phyloP scores from a whole-genome alignment of 2,113 vertebrate genomes.

The Alces alces region DNA sequence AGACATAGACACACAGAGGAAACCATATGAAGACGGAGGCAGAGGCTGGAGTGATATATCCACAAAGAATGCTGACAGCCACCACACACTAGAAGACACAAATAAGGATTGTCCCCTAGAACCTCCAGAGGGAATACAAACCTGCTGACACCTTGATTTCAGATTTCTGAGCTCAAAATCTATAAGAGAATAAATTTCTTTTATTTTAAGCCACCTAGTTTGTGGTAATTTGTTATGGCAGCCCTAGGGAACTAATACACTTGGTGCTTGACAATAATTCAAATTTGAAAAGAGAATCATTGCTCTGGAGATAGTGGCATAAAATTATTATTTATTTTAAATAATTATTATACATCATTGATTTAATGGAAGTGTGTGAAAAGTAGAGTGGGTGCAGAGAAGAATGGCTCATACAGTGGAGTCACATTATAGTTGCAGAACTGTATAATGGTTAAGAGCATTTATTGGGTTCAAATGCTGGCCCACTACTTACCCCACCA shows the following conservation, averaged over 20 bases:
- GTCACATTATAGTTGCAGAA: neutral
- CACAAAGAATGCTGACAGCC: neutral
- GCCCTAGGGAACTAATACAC: neutral
- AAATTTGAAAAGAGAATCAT: neutral
- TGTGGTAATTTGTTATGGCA: neutral
- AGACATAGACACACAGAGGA: neutral
- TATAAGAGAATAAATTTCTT: neutral
- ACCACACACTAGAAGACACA: neutral
- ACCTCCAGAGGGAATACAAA: neutral
- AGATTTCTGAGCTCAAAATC: neutral
- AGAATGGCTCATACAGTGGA: neutral
- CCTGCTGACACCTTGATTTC: neutral
- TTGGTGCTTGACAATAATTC: neutral
- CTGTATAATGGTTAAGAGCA: neutral
- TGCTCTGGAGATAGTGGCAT: neutral
- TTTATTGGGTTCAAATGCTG: neutral
- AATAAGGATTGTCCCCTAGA: neutral
- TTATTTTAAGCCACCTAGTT: slow-evolving; percentile 15
- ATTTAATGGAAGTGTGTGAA: neutral
- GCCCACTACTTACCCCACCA: neutral
- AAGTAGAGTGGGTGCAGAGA: neutral
- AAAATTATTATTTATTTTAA: slow-evolving; percentile 19
- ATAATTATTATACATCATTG: neutral
- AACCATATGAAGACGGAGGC: neutral
- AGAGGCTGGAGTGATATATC: neutral